Evolutionary conservation across 2,888 invertebrate species (phyloP), one percentile per base, ranked within the genome.

Genomic region (Tetragonisca angustula): DNA sequence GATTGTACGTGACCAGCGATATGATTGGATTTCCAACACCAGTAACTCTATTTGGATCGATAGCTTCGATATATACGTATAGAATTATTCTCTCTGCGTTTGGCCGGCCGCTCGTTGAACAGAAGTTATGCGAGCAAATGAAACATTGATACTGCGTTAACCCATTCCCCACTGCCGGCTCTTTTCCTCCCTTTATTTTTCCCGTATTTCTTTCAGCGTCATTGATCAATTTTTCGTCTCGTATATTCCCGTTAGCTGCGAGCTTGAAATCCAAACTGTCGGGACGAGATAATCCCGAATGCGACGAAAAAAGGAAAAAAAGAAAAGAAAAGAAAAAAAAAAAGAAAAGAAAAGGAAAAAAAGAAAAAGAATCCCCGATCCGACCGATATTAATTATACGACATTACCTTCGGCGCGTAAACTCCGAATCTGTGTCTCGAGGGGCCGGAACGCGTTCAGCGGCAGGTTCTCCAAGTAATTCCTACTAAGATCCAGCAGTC

Each of bases 391-490:
- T 6, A 27, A 21, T 68, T 50, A 72, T 9, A 9, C 43, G 43
- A 9, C n/a, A n/a, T 76, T 88, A 98, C 98, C 98, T 96, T 98
- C 97, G 82, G 98, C 96, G 86, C 96, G 95, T 49, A 98, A 95
- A 80, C 96, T 97, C 89, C 97, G 96, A 86, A 98, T 96, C 95
- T 98, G 97, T 4, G 98, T 97, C 95, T 98, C 98, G 86, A 98
- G 95, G 50, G 97, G 96, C 82, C 96, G 95, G 83, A 98, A 96
- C 68, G 98, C 97, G 91, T 97, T 97, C 90, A 97, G 95, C 65
- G 97, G 97, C 89, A 98, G 96, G 90, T 96, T 96, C 95, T 98
- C 97, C 91, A 98, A 96, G 94, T 97, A 97, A 95, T 98, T 98
- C 91, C 96, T 96, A 88, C 97, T 97, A 84, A 98, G 95, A 94